Conservation (phyloP, 92 coral and sea anemone species). For the Parazoanthus swiftii region DNA sequence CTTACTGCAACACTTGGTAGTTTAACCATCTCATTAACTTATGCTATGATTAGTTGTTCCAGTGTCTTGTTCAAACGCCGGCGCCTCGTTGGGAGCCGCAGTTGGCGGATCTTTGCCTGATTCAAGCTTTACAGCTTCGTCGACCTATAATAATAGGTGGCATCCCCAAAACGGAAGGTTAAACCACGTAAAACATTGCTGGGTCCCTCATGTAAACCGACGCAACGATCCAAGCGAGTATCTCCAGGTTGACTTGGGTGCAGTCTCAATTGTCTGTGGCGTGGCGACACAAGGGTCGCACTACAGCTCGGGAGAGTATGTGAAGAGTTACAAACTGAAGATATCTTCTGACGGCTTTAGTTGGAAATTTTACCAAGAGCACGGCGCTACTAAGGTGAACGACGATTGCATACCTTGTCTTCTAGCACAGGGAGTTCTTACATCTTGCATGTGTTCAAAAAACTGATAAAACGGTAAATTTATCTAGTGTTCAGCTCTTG, state of each 20-base stretch:
- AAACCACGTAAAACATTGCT: neutral
- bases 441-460: too few relatives aligned
- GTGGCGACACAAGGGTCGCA: slow-evolving; percentile 38
- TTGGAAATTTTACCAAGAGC: neutral
- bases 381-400: neutral
- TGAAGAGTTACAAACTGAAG: slow-evolving; percentile 1
- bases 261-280: neutral
- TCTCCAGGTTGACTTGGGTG: slow-evolving; percentile 25
- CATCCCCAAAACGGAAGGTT: slow-evolving; percentile 1
- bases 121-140: slow-evolving; percentile 8
- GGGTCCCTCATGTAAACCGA: neutral
- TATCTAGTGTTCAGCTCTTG: too few relatives aligned
- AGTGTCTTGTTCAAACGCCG: neutral
- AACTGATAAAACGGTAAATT: too few relatives aligned
- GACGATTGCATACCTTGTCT: too few relatives aligned
- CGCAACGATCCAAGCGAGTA: neutral
- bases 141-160: neutral
- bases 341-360: slow-evolving; percentile 1
- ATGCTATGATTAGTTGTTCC: neutral
- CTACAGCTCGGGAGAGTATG: neutral
- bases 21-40: too few relatives aligned
- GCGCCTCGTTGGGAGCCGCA: neutral
- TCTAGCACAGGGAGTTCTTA: too few relatives aligned
- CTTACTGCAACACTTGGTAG: too few relatives aligned
- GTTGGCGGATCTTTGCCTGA: slow-evolving; percentile 5